A percentile compares a stretch with the other conserved stretches of the same genome.
Evolutionary conservation across 2,888 invertebrate genomes (phyloP).

Genomic region (Heteropelma amictum): DNA sequence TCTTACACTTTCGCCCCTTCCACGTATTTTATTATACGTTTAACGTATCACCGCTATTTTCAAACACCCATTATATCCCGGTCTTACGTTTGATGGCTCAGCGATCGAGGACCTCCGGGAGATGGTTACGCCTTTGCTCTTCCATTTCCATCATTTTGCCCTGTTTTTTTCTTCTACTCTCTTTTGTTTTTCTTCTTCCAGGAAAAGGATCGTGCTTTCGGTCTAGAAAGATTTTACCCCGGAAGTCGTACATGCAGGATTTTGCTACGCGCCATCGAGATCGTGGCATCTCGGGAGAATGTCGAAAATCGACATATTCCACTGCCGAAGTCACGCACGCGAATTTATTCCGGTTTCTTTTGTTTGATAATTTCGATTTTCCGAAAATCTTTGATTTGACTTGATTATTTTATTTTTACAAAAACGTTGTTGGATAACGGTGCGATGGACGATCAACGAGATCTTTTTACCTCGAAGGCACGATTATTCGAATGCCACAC

Average conservation of each 20-base stretch:
- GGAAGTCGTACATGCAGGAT: slow-evolving; percentile 21
- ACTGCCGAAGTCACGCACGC: too few relatives aligned
- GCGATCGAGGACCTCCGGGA: slow-evolving; percentile 43
- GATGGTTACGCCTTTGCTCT: neutral
- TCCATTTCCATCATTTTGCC: slow-evolving; percentile 2
- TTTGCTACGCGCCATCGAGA: too few relatives aligned
- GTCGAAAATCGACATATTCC: too few relatives aligned
- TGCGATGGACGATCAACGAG: neutral
- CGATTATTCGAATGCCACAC: neutral
- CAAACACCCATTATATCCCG: slow-evolving; percentile 22
- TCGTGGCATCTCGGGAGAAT: too few relatives aligned
- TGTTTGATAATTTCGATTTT: too few relatives aligned
- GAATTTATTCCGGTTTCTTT: too few relatives aligned
- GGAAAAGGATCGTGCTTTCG: slow-evolving; percentile 44
- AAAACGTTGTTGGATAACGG: neutral
- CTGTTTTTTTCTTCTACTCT: neutral
- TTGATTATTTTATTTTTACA: neutral
- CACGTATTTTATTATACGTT: slow-evolving; percentile 53
- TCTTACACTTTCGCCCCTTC: slow-evolving; percentile 66
- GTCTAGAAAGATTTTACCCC: slow-evolving; percentile 21
- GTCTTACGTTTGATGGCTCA: neutral
- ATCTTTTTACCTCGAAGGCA: neutral
- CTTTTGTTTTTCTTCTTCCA: neutral
- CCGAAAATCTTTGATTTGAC: neutral
- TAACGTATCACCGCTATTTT: neutral